A percentile compares a stretch with the other conserved stretches of the same genome.
These are phyloP conservation scores for Alauda arvensis DNA, from an alignment of 2,797 vertebrate species.

Conservation along the genomic window DNA sequence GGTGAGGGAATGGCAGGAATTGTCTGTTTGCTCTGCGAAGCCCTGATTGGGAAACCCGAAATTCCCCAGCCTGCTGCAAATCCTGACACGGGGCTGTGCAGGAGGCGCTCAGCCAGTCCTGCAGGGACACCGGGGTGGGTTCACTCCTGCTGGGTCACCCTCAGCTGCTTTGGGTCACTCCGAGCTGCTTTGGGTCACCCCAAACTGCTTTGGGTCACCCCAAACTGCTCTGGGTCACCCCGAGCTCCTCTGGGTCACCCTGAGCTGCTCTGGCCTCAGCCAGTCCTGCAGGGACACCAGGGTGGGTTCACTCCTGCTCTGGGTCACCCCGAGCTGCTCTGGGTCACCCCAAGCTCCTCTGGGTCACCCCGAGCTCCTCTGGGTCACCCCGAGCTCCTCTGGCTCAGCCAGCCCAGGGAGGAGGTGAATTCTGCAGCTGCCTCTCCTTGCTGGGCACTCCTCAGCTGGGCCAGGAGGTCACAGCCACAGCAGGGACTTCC, in stretches of 20 bases:
- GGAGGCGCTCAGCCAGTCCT: background rate
- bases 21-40: background rate
- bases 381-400: background rate
- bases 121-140: background rate
- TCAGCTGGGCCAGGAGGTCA: background rate
- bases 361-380: background rate
- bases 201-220: too few relatives aligned
- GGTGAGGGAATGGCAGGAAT: background rate
- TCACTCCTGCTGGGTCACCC: background rate
- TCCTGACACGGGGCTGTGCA: background rate
- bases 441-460: background rate
- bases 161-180: background rate
- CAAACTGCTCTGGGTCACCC: too few relatives aligned
- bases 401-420: background rate
- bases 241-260: too few relatives aligned
- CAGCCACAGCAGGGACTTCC: rapidly evolving
- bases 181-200: too few relatives aligned
- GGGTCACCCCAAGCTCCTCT: too few relatives aligned
- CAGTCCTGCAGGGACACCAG: too few relatives aligned
- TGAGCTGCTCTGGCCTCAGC: too few relatives aligned
- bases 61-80: background rate
- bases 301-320: too few relatives aligned
- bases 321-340: too few relatives aligned
- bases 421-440: slow-evolving; percentile 16
- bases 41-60: background rate